Base-by-base conservation (phyloP, 2,797 vertebrate species). In the Diceros bicornis region DNA sequence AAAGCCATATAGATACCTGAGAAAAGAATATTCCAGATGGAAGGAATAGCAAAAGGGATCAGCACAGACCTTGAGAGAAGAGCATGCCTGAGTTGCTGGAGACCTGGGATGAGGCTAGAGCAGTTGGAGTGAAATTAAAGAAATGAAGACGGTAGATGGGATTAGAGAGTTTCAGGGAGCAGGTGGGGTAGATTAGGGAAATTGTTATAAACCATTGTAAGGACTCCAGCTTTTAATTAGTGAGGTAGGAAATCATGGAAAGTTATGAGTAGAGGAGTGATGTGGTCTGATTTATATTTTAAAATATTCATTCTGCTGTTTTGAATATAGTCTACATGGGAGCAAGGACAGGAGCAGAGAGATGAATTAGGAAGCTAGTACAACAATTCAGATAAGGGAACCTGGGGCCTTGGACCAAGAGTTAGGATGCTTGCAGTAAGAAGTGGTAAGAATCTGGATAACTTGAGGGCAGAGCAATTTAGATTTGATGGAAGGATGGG, bases 181-280 rank as follows among this genome's bases (percentile, higher is more conserved):
- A 37, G 0, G 0, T 2, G 12, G 7, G 1, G 32, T 4, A 27
- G 29, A 23, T 79, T n/a, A n/a, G 4, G n/a, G n/a, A 78, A 62
- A 52, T 16, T 77, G 34, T 78, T 81, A 12, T 34, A 89, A 66
- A 4, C 6, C 23, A 25, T 1, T 25, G 0, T 72, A 50, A 74
- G 9, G 7, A 61, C 11, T 25, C 9, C 6, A 68, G 16, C 6
- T 92, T 64, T 88, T 61, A 71, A 50, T 62, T 25, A 41, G 27
- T 79, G 72, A 68, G 20, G 17, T 29, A 91, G 11, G 16, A 91
- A 81, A 32, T 85, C 59, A 91, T 2, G 47, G 47, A 82, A 68
- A 21, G 10, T 44, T 74, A n/a, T 61, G 59, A 69, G 14, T n/a
- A 87, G 61, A 91, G 12, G 23, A 47, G 17, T 89, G 18, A 87